Evolutionary conservation across 2,797 vertebrate genomes (phyloP).

Genomic region (Artibeus lituratus): DNA sequence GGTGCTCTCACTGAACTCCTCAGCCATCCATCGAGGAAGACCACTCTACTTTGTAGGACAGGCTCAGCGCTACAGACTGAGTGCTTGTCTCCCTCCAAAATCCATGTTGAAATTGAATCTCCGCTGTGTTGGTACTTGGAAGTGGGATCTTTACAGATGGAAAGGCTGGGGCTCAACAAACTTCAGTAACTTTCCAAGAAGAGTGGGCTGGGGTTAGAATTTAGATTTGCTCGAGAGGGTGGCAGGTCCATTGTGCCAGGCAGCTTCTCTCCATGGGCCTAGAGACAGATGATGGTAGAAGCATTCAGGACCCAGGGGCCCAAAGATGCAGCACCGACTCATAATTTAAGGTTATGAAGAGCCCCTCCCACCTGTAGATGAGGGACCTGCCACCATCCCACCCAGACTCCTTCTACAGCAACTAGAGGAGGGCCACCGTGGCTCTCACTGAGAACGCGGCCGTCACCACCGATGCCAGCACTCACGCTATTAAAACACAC

Average conservation of each 20-base stretch:
- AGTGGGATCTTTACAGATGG: neutral
- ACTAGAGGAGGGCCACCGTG: neutral
- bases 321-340: neutral
- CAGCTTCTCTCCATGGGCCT: neutral
- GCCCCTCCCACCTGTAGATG: neutral
- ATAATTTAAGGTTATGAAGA: neutral
- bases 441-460: slow-evolving; percentile 26
- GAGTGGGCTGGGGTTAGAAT: neutral
- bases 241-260: neutral
- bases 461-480: slow-evolving; percentile 22
- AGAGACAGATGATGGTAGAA: neutral
- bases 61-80: neutral
- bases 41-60: neutral
- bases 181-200: neutral
- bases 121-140: neutral
- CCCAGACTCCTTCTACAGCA: neutral
- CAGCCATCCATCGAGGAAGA: neutral
- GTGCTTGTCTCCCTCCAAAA: neutral
- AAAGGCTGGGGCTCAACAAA: neutral
- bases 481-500: slow-evolving; percentile 72
- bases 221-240: neutral
- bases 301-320: neutral
- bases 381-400: neutral
- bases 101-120: neutral
- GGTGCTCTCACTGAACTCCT: neutral